Conservation (phyloP, 2,113 vertebrate species). For the Osmerus eperlanus region DNA sequence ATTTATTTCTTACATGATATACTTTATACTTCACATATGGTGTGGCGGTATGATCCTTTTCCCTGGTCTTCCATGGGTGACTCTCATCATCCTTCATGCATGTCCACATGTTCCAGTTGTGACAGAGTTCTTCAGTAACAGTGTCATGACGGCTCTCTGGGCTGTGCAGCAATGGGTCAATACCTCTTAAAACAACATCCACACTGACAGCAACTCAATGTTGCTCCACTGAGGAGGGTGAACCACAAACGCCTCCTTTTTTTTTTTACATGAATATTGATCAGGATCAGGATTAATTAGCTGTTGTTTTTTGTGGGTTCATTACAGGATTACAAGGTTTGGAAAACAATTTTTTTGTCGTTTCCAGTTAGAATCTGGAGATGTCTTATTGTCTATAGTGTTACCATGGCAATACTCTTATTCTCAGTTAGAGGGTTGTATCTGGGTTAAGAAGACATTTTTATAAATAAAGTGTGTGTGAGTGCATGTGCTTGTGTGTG, state of each 20-base stretch:
- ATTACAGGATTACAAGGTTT: slow-evolving; percentile 24
- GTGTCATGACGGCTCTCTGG: slow-evolving; percentile 11
- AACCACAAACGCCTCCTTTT: slow-evolving; percentile 25
- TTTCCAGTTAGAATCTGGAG: no score
- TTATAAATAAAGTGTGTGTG: background rate
- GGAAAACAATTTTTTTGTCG: slow-evolving; percentile 5
- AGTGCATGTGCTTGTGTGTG: background rate
- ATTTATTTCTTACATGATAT: no score
- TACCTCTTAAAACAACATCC: slow-evolving; percentile 58
- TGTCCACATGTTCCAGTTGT: no score
- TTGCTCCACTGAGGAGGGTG: slow-evolving; percentile 26
- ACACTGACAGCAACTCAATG: slow-evolving; percentile 52
- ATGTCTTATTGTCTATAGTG: no score
- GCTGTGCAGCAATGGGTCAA: slow-evolving; percentile 51
- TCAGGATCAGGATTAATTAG: slow-evolving; percentile 54
- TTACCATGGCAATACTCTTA: background rate
- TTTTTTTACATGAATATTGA: slow-evolving; percentile 32
- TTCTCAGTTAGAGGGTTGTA: background rate
- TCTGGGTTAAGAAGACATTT: no score
- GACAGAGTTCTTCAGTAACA: no score
- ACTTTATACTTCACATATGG: no score
- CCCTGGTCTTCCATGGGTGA: no score
- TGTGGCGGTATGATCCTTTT: no score
- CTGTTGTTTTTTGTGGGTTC: slow-evolving; percentile 16
- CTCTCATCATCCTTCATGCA: no score